Conservation (phyloP, 1,140 invertebrate species). For the Bombyx mori region DNA sequence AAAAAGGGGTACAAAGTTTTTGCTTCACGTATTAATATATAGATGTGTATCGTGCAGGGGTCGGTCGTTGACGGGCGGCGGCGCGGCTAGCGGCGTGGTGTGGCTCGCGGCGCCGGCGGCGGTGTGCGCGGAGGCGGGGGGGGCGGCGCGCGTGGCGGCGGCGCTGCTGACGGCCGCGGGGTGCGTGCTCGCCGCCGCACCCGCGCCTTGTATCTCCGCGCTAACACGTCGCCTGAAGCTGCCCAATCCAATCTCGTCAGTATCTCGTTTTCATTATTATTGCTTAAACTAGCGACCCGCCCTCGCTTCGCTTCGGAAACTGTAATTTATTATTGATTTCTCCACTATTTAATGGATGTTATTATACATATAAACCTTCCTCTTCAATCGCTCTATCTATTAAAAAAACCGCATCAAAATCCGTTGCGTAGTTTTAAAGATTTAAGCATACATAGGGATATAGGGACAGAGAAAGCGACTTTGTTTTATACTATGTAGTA, state of each 20-base stretch:
- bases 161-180: conserved; percentile 20
- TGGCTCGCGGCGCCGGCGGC: conserved; percentile 20
- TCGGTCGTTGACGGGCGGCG: conserved; percentile 38
- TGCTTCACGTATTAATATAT: no score
- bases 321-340: no score
- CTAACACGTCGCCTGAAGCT: conserved; percentile 18
- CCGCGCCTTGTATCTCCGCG: conserved; percentile 17
- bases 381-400: no score
- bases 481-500: no score
- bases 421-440: no score
- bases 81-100: conserved; percentile 30
- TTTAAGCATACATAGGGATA: no score
- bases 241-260: conserved; percentile 35
- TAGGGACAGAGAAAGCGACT: no score
- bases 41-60: conserved; percentile 26
- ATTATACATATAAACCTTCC: no score
- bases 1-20: not conserved
- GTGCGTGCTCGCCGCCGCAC: conserved; percentile 22
- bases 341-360: no score
- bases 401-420: no score
- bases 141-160: conserved; percentile 13
- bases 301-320: no score
- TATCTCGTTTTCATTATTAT: conserved; percentile 5
- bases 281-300: no score
- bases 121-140: conserved; percentile 22